phyloP scores from a whole-genome alignment of 2,888 invertebrate genomes.

The Mallateleia sp. region DNA sequence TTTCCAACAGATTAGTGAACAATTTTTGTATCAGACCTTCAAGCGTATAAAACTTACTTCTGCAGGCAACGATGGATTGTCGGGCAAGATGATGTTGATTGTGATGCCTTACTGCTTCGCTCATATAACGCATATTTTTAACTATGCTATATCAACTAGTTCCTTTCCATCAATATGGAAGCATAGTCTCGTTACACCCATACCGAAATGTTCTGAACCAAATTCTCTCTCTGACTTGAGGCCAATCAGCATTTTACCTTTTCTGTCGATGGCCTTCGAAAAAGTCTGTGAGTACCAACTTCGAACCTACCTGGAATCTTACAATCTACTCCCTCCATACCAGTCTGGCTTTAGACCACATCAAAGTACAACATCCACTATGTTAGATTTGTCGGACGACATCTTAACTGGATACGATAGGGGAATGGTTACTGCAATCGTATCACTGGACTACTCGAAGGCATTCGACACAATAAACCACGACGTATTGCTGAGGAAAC shows the following conservation, averaged over 20 bases:
- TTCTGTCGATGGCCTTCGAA: background rate
- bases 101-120: background rate
- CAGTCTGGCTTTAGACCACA: constrained; percentile 5
- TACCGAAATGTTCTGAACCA: background rate
- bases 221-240: background rate
- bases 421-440: background rate
- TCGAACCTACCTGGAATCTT: background rate
- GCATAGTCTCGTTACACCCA: background rate
- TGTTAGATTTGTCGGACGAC: background rate
- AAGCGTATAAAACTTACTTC: background rate
- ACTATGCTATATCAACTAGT: background rate
- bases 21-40: no score
- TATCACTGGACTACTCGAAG: background rate
- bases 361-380: constrained; percentile 1
- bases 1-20: no score
- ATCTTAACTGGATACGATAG: background rate
- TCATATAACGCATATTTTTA: background rate
- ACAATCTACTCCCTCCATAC: background rate
- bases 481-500: background rate
- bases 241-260: background rate
- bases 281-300: background rate
- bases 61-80: background rate
- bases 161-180: background rate
- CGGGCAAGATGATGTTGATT: background rate
- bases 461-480: constrained; percentile 6